Evolutionary conservation across 2,888 invertebrate genomes (phyloP), one percentile per base, ranked within the genome.

Genomic region (Dermolepida albohirtum): DNA sequence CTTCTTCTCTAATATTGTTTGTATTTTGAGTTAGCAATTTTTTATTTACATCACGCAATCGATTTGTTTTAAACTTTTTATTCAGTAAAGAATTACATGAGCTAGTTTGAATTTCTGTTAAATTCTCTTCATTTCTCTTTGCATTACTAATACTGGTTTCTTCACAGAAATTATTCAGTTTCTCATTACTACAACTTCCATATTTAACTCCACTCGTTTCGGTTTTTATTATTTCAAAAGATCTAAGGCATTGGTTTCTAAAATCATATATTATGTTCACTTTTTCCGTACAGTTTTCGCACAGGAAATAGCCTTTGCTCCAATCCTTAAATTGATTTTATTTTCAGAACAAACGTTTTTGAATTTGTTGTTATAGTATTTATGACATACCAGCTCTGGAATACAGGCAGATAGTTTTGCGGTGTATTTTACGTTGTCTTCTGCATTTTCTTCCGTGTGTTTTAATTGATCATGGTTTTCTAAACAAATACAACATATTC

Each of bases 331-430:
- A 67, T 67, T 50, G 8, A 51, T 22, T 16, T 34, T 40, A 17
- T 39, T 12, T 43, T 50, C n/a, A 64, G 11, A 22, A 29, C 10
- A n/a, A 39, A 43, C 8, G 7, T 6, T 0, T n/a, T n/a, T 34
- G 39, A 11, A 11, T 7, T 27, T 44, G 8, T 22, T 22, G 11
- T 17, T 16, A 6, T 6, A 17, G 5, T 49, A 34, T 34, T 47
- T 47, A 16, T 17, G 16, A 69, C 69, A 74, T 75, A 79, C 80
- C 67, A 79, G 68, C 76, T 80, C 79, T n/a, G 79, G 78, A 16
- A 79, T 74, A 62, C 77, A 78, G 59, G 71, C 74, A 22, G 62
- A 70, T 16, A 79, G 65, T 69, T 79, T 79, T 29, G 57, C 63
- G 22, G 72, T 72, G 54, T 74, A 74, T 64, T 72, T 70, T 2